Evolutionary conservation across 1,140 invertebrate genomes (phyloP).

Genomic region (Mamestra configurata): DNA sequence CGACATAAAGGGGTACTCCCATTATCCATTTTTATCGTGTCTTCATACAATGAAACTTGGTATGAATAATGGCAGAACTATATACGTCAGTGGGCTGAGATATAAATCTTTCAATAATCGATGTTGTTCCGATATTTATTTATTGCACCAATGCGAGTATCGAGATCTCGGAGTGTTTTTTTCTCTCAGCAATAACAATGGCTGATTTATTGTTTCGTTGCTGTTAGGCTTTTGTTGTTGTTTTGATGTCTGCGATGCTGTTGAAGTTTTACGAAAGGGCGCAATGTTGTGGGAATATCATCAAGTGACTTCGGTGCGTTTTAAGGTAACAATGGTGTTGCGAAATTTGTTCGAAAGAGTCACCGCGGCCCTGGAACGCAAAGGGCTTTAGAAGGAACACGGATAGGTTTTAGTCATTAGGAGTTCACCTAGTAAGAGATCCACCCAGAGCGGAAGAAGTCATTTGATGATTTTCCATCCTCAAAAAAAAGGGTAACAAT

Average conservation of each 20-base stretch:
- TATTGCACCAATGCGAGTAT: conserved; percentile 78
- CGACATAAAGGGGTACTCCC: conserved; percentile 55
- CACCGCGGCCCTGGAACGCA: too few species aligned
- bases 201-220: conserved; percentile 72
- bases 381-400: too few species aligned
- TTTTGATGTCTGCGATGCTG: background rate
- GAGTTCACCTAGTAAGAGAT: too few species aligned
- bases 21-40: conserved; percentile 72
- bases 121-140: conserved; percentile 80
- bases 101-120: conserved; percentile 86
- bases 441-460: too few species aligned
- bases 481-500: too few species aligned
- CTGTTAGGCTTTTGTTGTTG: conserved; percentile 33
- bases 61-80: conserved; percentile 80
- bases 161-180: conserved; percentile 68
- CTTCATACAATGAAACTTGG: conserved; percentile 67
- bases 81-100: conserved; percentile 69
- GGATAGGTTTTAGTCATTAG: too few species aligned
- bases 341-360: too few species aligned
- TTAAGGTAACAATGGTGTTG: too few species aligned
- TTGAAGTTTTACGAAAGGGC: background rate
- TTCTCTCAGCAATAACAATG: conserved; percentile 79
- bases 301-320: background rate
- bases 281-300: background rate
- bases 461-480: too few species aligned